Conservation (phyloP, 2,797 vertebrate genomes). For the Strix occidentalis region DNA sequence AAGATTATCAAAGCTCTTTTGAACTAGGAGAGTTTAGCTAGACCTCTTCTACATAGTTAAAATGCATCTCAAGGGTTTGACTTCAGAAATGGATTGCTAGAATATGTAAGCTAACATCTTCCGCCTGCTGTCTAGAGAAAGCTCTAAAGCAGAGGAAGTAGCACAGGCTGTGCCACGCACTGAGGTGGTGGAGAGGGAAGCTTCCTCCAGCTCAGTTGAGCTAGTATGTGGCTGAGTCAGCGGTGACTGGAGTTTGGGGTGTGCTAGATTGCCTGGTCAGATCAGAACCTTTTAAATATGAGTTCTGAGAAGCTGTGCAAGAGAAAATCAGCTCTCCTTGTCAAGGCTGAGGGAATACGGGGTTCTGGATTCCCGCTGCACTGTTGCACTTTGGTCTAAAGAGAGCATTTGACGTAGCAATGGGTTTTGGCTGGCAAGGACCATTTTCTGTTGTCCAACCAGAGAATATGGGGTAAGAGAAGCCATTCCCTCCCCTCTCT, state of each 20-base stretch:
- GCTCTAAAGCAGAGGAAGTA: neutral
- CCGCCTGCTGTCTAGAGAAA: neutral
- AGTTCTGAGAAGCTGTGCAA: neutral
- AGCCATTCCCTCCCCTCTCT: neutral
- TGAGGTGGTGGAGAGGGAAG: neutral
- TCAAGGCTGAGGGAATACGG: neutral
- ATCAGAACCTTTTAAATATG: neutral
- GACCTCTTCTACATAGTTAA: slow-evolving; percentile 22
- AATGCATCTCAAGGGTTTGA: slow-evolving; percentile 35
- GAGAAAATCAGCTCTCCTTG: neutral
- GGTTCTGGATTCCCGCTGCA: neutral
- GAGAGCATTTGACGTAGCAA: neutral
- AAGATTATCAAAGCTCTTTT: slow-evolving; percentile 47
- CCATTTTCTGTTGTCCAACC: neutral
- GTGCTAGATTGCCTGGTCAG: neutral
- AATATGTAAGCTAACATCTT: neutral
- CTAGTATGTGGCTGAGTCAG: neutral
- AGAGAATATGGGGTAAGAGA: neutral
- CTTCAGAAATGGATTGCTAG: neutral
- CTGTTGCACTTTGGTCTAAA: neutral
- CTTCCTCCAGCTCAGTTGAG: neutral
- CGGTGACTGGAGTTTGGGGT: neutral
- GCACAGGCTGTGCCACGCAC: neutral
- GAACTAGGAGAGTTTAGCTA: neutral
- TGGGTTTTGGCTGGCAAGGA: neutral